phyloP scores from a whole-genome alignment of 2,797 vertebrate genomes.

The Peromyscus eremicus region DNA sequence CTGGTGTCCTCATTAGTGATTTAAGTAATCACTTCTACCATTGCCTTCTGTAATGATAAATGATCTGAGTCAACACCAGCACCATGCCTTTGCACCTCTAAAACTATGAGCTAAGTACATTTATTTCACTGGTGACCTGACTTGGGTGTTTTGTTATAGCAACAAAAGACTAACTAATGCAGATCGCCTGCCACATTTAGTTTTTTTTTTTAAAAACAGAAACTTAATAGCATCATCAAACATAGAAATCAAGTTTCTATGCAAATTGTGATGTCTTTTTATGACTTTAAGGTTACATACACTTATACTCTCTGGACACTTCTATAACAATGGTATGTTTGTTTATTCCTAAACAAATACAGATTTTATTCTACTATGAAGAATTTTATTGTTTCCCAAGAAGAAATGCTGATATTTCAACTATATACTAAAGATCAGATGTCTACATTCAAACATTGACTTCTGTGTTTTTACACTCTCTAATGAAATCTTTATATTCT shows the following conservation, averaged over 20 bases:
- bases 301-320: not conserved
- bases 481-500: not conserved
- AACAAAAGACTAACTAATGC: not conserved
- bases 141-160: not conserved
- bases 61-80: no score
- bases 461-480: slow-evolving; percentile 13
- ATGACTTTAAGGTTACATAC: not conserved
- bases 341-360: not conserved
- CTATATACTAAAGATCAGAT: slow-evolving; percentile 3
- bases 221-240: not conserved
- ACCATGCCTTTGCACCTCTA: not conserved
- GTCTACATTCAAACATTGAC: not conserved
- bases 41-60: rapidly evolving
- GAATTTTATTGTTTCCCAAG: slow-evolving; percentile 22
- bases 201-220: not conserved
- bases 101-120: not conserved
- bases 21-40: not conserved
- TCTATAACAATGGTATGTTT: not conserved
- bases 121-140: not conserved
- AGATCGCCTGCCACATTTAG: not conserved
- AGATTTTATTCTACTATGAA: not conserved
- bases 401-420: not conserved
- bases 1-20: not conserved
- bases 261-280: not conserved
- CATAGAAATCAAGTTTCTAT: not conserved